Base-by-base conservation (phyloP, 2,888 invertebrate species). In the Gymnosoma rotundatum region DNA sequence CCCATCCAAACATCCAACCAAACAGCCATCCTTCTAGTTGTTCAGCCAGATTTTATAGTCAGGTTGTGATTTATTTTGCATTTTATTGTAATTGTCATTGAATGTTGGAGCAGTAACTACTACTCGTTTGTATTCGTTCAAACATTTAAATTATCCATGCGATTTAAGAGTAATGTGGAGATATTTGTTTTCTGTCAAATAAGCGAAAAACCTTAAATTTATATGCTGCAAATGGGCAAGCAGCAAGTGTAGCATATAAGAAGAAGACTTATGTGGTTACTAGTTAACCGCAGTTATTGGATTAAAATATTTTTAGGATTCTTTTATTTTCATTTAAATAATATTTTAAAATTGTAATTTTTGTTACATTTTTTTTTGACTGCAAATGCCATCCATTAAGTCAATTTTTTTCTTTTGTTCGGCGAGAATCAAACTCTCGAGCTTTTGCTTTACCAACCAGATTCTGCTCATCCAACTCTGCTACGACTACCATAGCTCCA, bases 111-210 rank as follows among this genome's bases (percentile, higher is more conserved):
- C 18, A 54, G 25, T 69, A 54, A 66, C 67, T 8, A 14, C 45
- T 48, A 72, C 32, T 32, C 32, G 70, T 48, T 56, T 54, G 38
- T 69, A n/a, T n/a, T 58, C 36, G 9, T 32, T 72, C 36, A 48
- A 12, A 10, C 20, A 36, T 58, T 56, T 42, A 36, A 60, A 60
- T 32, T 70, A 14, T 6, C 16, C 58, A 70, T 25, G 18, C 32
- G 58, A 25, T 38, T 38, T 10, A 8, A 38, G 38, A 8, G 8
- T 38, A 3, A 42, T 12, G 42, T 12, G 42, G 10, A 32, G 32
- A 12, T 42, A 42, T 42, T 42, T 42, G 0, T 58, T 25, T 25
- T 14, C 7, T 32, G 25, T 4, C 58, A 60, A 48, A n/a, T n/a
- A n/a, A n/a, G n/a, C n/a, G n/a, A n/a, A n/a, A n/a, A n/a, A n/a